phyloP scores from a whole-genome alignment of 1,140 invertebrate genomes.

The Agraylea sexmaculata region DNA sequence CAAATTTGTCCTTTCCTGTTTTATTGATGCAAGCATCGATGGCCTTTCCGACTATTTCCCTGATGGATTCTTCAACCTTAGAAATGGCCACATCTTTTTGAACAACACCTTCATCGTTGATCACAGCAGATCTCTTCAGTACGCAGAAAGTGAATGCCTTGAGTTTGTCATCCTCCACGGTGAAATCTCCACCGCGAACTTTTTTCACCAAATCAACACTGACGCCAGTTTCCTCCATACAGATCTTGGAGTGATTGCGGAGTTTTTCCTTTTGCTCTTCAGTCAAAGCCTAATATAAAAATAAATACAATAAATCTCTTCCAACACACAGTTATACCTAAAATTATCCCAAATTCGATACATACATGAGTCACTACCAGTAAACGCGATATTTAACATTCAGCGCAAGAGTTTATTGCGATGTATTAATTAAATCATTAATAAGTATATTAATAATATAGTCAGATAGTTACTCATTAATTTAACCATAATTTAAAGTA shows the following conservation, averaged over 20 bases:
- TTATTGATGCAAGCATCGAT: slow-evolving; percentile 12
- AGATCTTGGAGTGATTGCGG: slow-evolving; percentile 11
- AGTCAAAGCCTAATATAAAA: slow-evolving; percentile 12
- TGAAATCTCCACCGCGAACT: slow-evolving; percentile 13
- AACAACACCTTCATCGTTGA: slow-evolving; percentile 13
- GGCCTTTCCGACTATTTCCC: slow-evolving; percentile 10
- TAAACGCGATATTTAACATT: no score
- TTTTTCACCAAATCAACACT: slow-evolving; percentile 12
- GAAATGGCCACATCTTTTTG: slow-evolving; percentile 16
- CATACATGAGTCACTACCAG: no score
- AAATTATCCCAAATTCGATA: no score
- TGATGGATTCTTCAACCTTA: slow-evolving; percentile 6
- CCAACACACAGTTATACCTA: background rate
- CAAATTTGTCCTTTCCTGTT: slow-evolving; percentile 2
- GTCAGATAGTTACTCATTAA: no score
- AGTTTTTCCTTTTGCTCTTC: slow-evolving; percentile 15
- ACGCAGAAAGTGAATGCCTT: slow-evolving; percentile 15
- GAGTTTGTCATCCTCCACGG: slow-evolving; percentile 7
- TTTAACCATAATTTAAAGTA: no score
- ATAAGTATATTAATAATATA: no score
- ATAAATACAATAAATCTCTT: background rate
- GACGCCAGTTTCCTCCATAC: slow-evolving; percentile 14
- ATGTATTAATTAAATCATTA: no score
- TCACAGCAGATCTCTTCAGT: slow-evolving; percentile 15
- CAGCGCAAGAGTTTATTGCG: no score